Evolutionary conservation across 2,797 vertebrate species (phyloP), one percentile per base, ranked within the genome.

Genomic region (Anas georgica): DNA sequence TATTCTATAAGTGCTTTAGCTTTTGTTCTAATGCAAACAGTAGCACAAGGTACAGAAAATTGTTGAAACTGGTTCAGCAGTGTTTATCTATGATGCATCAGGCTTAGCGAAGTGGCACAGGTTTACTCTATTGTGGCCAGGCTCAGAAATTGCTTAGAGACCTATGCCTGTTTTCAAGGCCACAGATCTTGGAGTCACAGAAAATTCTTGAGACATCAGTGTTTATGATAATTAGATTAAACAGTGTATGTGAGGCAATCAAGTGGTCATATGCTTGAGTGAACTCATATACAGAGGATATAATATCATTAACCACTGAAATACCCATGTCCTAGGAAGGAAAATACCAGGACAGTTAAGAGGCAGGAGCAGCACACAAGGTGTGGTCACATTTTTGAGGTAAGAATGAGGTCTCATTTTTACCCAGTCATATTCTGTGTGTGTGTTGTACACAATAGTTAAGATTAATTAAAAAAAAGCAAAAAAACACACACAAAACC

Each of bases 211-310:
- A 79, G 73, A 48, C 33, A 41, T 78, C 69, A 85, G 13, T 94
- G 86, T 87, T 96, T 80, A 87, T 87, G 75, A 75, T 90, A 83
- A 96, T 96, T 87, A 64, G 78, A 89, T 95, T 95, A 95, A 95
- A 87, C 73, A 45, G 88, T 69, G 82, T 86, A 29, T 94, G 76
- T 64, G 91, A 95, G 88, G 83, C 90, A 92, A 92, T 96, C 89
- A 75, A 94, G 58, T 79, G 78, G 72, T 94, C 91, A 62, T 62
- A 94, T 90, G 93, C 94, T 66, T 86, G 94, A 95, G 58, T 80
- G 77, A 93, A 60, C 85, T 95, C 87, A 91, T 92, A 62, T n/a
- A 58, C 69, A 52, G 22, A 35, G 85, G 84, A 46, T 85, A 70
- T 35, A 79, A 46, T 85, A 26, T 74, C 92, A 93, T 93, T 86